Base-by-base conservation (phyloP, 2,888 invertebrate species). In the Tenthredo mesomela region DNA sequence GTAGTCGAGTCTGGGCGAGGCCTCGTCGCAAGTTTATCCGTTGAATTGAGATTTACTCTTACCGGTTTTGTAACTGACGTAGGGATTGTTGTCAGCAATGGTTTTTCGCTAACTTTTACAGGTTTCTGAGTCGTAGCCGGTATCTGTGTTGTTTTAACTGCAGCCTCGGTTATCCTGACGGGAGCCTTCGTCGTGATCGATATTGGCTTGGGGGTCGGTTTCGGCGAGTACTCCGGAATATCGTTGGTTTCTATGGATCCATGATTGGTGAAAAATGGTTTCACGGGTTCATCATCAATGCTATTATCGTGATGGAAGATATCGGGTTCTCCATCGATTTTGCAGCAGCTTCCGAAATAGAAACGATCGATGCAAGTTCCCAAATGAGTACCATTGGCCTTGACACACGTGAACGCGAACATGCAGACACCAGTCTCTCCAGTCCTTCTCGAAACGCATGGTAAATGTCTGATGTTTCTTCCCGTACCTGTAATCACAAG, bases 281-380 rank as follows among this genome's bases (percentile, higher is more conserved):
- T 91, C 2, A 88, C 84, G 37, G 90, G 85, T n/a, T 91, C 95
- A 85, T 95, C 95, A 86, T 96, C 96, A 86, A 96, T 95, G 61
- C 95, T 95, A 88, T 96, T 96, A 84, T 95, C 95, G 86, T 93
- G 92, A 0, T 91, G 91, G 82, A 95, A 93, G 0, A 95, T 94
- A 88, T 94, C 93, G 84, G 95, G 95, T 87, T 96, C 96, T 18
- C 93, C 93, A 73, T 93, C 93, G 85, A 98, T 94, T 90, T 96
- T 97, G 92, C 98, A 98, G 92, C 98, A 98, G 50, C 98, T 98
- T 84, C 98, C 98, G 92, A 98, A 98, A 94, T 98, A 98, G 93
- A 98, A 98, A 87, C 98, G 96, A 93, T 98, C 98, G 90, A 98
- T 97, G 93, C 98, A 98, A 1, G 98, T 98, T 47, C 98, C 98